Conservation (phyloP, 1,140 invertebrate species). For the Sipha flava region DNA sequence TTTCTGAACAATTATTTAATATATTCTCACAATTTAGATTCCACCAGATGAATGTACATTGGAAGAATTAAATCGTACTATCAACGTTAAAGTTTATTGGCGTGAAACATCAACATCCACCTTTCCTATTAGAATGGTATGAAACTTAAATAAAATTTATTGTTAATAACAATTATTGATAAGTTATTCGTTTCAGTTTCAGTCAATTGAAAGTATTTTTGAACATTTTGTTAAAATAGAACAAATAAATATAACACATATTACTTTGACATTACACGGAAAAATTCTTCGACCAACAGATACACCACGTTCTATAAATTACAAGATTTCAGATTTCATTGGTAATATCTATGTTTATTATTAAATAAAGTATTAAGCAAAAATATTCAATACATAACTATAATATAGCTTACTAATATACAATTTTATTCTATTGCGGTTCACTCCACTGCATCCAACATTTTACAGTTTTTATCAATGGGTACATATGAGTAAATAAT, state of each 20-base stretch:
- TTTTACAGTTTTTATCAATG: no score
- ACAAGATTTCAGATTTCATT: slow-evolving; percentile 6
- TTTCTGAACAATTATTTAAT: not conserved
- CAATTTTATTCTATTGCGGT: no score
- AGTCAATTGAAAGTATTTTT: not conserved
- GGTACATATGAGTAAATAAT: no score
- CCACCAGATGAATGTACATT: not conserved
- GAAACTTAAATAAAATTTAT: not conserved
- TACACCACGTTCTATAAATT: slow-evolving; percentile 13
- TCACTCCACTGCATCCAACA: no score
- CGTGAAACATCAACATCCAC: not conserved
- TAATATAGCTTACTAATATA: not conserved
- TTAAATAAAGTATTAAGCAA: no score
- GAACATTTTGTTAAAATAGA: slow-evolving; percentile 26
- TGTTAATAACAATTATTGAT: not conserved
- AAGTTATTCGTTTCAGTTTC: not conserved
- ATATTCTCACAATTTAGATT: not conserved
- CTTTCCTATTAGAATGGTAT: slow-evolving; percentile 11
- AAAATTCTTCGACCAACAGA: not conserved
- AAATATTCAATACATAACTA: no score
- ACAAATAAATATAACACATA: not conserved
- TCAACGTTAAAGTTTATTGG: slow-evolving; percentile 11
- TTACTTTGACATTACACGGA: not conserved
- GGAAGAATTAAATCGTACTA: not conserved
- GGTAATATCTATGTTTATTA: not conserved